Conservation (phyloP, 1,140 invertebrate species). For the Magallana ariakensis region DNA sequence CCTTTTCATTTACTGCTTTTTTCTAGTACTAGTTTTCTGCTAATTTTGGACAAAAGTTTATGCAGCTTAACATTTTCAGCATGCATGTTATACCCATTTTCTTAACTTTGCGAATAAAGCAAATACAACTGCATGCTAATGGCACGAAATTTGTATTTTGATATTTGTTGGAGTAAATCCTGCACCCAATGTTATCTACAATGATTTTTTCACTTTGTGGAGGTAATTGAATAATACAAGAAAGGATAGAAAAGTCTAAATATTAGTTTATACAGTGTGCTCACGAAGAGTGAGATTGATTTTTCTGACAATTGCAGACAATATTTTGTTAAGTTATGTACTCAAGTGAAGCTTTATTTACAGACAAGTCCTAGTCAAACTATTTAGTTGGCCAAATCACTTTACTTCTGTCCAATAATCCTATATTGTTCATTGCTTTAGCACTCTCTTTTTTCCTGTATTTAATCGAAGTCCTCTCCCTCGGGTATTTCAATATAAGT, state of each 20-base stretch:
- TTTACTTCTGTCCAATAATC: background rate
- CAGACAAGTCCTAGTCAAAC: background rate
- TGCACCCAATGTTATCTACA: background rate
- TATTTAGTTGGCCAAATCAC: background rate
- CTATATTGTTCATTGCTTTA: background rate
- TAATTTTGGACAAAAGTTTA: too few relatives aligned
- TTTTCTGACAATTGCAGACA: background rate
- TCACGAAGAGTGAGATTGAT: slow-evolving; percentile 15
- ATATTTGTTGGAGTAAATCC: too few relatives aligned
- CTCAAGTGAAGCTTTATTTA: slow-evolving; percentile 2
- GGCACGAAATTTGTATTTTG: too few relatives aligned
- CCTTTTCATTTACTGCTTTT: too few relatives aligned
- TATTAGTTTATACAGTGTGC: slow-evolving; percentile 18
- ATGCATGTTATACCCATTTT: too few relatives aligned
- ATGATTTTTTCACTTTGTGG: slow-evolving; percentile 4
- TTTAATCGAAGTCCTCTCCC: too few relatives aligned
- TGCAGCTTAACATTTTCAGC: too few relatives aligned
- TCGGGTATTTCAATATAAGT: too few relatives aligned
- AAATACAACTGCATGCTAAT: too few relatives aligned
- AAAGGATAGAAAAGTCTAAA: background rate
- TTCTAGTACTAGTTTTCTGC: too few relatives aligned
- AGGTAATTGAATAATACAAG: background rate
- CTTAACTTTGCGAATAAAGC: too few relatives aligned
- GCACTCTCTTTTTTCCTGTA: background rate
- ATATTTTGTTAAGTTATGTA: background rate